These are phyloP conservation scores for Epinotia nisella DNA, from an alignment of 2,888 invertebrate species.

Conservation along the genomic window DNA sequence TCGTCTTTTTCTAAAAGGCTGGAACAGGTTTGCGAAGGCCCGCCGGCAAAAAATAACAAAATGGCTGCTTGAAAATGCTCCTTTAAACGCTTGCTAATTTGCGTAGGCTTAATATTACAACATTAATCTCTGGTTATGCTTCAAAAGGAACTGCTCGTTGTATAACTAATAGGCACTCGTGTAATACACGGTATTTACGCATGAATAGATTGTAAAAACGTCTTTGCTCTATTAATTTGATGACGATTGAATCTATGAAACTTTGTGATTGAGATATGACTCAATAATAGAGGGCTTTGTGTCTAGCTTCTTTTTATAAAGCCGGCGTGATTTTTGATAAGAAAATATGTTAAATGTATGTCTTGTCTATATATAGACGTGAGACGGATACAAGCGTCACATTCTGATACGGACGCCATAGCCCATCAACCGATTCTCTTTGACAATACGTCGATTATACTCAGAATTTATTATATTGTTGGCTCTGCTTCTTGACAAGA, in stretches of 20 bases:
- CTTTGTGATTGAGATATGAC: background rate
- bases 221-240: constrained; percentile 23
- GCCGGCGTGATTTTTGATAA: background rate
- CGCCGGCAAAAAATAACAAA: constrained; percentile 47
- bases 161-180: constrained; percentile 36
- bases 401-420: background rate
- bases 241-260: constrained; percentile 9
- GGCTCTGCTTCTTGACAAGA: background rate
- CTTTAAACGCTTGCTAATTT: constrained; percentile 53
- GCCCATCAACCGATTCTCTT: background rate
- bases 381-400: constrained; percentile 8
- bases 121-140: constrained; percentile 50
- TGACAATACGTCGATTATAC: constrained; percentile 11
- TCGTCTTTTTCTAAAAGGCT: constrained; percentile 41
- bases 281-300: background rate
- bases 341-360: background rate
- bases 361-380: background rate
- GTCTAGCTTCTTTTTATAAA: background rate
- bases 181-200: constrained; percentile 39
- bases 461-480: background rate
- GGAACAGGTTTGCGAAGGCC: constrained; percentile 44
- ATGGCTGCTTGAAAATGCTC: constrained; percentile 51
- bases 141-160: constrained; percentile 39
- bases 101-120: constrained; percentile 55
- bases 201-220: constrained; percentile 32